Percentiles rank a stretch among this genome's conserved stretches.
Evolutionary conservation across 2,797 vertebrate species (phyloP).

Genomic region (Delichon dasypus): DNA sequence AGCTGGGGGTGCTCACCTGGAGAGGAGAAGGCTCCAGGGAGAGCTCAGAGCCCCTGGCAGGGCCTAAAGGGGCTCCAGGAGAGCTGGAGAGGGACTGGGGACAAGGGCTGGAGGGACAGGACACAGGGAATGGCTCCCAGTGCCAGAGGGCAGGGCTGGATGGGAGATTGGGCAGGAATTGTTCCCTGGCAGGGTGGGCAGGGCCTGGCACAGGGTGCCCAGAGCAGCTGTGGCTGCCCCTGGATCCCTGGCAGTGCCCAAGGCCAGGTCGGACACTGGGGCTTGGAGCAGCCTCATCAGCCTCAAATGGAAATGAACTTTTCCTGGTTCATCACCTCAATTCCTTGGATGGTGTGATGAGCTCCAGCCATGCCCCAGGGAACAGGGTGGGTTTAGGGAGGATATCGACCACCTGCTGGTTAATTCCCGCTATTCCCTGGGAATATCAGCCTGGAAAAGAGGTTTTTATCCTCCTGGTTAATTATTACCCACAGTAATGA

Average conservation of each 20-base stretch:
- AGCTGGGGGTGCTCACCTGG: background rate
- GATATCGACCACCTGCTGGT: background rate
- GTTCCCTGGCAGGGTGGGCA: background rate
- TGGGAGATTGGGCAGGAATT: background rate
- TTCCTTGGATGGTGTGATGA: background rate
- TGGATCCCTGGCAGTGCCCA: background rate
- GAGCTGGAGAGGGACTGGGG: background rate
- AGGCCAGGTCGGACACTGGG: background rate
- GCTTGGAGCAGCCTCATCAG: background rate
- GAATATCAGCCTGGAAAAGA: background rate
- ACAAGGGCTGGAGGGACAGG: background rate
- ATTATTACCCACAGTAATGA: background rate
- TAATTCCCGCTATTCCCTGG: background rate
- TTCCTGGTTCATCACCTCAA: background rate
- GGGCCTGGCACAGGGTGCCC: background rate
- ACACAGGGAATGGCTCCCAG: background rate
- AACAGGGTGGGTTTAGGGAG: background rate
- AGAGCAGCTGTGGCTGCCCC: background rate
- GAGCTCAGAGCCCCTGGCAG: background rate
- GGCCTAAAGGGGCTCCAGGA: background rate
- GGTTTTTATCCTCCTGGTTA: background rate
- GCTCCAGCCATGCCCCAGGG: background rate
- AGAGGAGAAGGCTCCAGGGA: background rate
- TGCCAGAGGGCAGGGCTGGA: background rate
- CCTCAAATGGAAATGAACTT: background rate